Base-by-base conservation (phyloP, 2,797 vertebrate genomes). In the Gymnoscopelus braueri region DNA sequence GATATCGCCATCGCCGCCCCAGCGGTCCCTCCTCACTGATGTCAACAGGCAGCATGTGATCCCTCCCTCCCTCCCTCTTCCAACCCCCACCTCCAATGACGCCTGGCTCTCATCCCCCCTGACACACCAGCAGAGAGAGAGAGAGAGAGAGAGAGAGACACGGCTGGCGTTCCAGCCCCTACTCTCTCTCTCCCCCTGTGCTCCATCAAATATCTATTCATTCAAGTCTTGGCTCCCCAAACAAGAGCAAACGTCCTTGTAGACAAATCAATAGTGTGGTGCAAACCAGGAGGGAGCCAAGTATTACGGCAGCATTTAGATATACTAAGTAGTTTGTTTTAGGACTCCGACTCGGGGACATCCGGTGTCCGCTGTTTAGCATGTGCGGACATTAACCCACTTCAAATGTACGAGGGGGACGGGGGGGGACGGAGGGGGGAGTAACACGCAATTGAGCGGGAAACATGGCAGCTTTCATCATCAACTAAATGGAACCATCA, bases 21-120 rank as follows among this genome's bases (percentile, higher is more conserved):
- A 3, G 67, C 70, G 54, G 12, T 51, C 75, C 62, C 51, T 82
- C 85, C 80, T 88, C 83, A 72, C 81, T 88, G 88, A 88, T 92
- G 88, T 92, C 91, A 91, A 88, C 89, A 89, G 75, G 84, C 86
- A 66, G 82, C 82, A 71, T 81, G 86, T 72, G 87, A 85, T 72
- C 23, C 63, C 23, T 15, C 39, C n/a, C 8, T 35, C 59, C 6
- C 39, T 23, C 67, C 60, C 67, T 8, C 23, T 3, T 7, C 19
- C 39, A 14, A 35, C 7, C 48, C 19, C 23, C 44, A 3, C 39
- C n/a, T 14, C 74, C 73, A 14, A 7, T 26, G 19, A 71, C 52
- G 72, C 81, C 82, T 72, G 74, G 78, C 84, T 76, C 80, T 80
- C 76, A 77, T 86, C 79, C 72, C 76, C 65, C 72, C 80, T 74